phyloP scores from a whole-genome alignment of 1,140 invertebrate genomes.

The Monochamus saltuarius region DNA sequence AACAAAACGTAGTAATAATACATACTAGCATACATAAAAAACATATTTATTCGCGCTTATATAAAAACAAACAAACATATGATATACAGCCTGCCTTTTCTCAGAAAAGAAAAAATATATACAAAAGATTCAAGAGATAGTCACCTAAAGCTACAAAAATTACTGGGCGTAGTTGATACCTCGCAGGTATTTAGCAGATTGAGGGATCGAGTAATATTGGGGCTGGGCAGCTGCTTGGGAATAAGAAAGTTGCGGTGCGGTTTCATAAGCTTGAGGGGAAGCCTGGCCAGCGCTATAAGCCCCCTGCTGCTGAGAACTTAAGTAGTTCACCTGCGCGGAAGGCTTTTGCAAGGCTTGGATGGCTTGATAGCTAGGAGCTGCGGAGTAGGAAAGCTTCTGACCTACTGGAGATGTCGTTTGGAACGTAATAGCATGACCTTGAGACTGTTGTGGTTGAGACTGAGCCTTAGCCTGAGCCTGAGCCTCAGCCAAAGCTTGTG shows the following conservation, averaged over 20 bases:
- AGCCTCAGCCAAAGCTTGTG: neutral
- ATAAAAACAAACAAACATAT: too few species aligned
- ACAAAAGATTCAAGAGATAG: constrained; percentile 1
- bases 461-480: neutral
- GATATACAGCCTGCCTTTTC: too few species aligned
- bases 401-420: too few species aligned
- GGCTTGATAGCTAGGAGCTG: too few species aligned
- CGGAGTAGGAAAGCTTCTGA: too few species aligned
- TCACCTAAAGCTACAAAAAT: neutral
- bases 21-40: too few species aligned
- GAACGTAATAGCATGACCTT: neutral
- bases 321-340: neutral
- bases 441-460: constrained; percentile 6
- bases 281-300: neutral
- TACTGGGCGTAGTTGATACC: neutral
- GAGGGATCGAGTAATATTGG: constrained; percentile 10
- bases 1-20: too few species aligned
- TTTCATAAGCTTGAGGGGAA: constrained; percentile 2
- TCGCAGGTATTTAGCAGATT: neutral
- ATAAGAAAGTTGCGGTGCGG: constrained; percentile 3
- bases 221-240: neutral
- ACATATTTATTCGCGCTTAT: too few species aligned
- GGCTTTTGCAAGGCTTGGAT: too few species aligned
- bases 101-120: constrained; percentile 1
- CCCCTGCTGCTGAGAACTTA: too few species aligned